Conservation (phyloP, 2,113 vertebrate genomes). For the Synchiropus splendidus region DNA sequence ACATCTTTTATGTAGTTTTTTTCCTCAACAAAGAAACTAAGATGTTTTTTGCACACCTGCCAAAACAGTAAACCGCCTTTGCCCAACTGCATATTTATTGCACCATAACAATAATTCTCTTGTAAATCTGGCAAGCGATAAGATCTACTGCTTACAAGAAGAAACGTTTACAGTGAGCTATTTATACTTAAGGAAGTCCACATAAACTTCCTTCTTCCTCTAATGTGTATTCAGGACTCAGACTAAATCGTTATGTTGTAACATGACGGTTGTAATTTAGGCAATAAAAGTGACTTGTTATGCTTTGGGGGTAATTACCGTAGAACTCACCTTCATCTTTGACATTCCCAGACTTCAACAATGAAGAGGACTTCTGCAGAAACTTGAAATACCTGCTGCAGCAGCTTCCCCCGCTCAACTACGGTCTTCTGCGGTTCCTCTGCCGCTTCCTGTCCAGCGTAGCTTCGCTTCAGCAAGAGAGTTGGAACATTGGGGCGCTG, state of each 20-base stretch:
- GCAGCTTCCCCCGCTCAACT: slow-evolving; percentile 94
- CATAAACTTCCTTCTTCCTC: not conserved
- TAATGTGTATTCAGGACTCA: not conserved
- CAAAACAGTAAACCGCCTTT: too few species aligned
- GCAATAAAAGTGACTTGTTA: too few species aligned
- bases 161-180: too few species aligned
- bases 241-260: not conserved
- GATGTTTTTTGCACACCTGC: too few species aligned
- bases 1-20: too few species aligned
- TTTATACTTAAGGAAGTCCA: not conserved
- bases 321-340: not conserved
- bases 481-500: slow-evolving; percentile 85
- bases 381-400: slow-evolving; percentile 93
- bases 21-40: too few species aligned
- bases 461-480: slow-evolving; percentile 89
- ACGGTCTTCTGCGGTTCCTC: slow-evolving; percentile 90
- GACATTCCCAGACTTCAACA: slow-evolving; percentile 78
- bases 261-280: too few species aligned
- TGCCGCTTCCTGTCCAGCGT: slow-evolving; percentile 91
- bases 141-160: too few species aligned
- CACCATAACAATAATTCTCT: too few species aligned
- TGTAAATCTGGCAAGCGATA: too few species aligned
- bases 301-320: too few species aligned
- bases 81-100: too few species aligned
- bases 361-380: slow-evolving; percentile 90